Evolutionary conservation across 2,888 invertebrate genomes (phyloP).

Genomic region (Candidula unifasciata): DNA sequence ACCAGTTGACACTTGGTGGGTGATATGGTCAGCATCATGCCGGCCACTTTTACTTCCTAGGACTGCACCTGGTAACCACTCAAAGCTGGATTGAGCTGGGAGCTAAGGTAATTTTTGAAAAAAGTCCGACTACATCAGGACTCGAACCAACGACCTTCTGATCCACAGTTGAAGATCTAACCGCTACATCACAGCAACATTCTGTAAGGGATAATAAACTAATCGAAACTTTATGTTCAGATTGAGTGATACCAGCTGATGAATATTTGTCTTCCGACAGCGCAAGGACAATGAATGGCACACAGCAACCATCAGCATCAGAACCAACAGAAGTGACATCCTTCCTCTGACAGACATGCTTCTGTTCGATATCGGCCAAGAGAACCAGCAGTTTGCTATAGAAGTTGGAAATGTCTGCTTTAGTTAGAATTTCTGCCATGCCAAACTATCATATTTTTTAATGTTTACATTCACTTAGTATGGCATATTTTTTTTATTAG

Average conservation of each 20-base stretch:
- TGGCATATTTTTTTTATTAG: neutral
- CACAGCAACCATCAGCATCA: constrained; percentile 86
- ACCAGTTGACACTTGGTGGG: too few relatives aligned
- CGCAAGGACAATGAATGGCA: constrained; percentile 86
- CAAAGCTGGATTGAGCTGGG: too few relatives aligned
- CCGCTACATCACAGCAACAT: too few relatives aligned
- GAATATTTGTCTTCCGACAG: constrained; percentile 79
- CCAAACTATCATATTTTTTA: neutral
- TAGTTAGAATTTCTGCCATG: constrained; percentile 61
- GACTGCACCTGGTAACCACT: too few relatives aligned
- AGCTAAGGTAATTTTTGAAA: too few relatives aligned
- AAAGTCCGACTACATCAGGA: too few relatives aligned
- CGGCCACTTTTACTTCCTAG: too few relatives aligned
- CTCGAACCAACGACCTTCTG: too few relatives aligned
- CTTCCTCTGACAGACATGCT: constrained; percentile 90
- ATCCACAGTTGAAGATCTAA: too few relatives aligned
- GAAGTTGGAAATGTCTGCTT: constrained; percentile 93
- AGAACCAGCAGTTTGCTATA: constrained; percentile 88
- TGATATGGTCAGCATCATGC: too few relatives aligned
- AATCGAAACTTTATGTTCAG: too few relatives aligned
- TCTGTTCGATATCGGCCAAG: constrained; percentile 86
- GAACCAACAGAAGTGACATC: constrained; percentile 87
- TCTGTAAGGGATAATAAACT: too few relatives aligned
- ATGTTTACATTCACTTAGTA: neutral
- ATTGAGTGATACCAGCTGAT: neutral